A percentile compares a stretch with the other conserved stretches of the same genome.
Conservation (phyloP, 1,140 invertebrate species). For the Meteorus sp. region DNA sequence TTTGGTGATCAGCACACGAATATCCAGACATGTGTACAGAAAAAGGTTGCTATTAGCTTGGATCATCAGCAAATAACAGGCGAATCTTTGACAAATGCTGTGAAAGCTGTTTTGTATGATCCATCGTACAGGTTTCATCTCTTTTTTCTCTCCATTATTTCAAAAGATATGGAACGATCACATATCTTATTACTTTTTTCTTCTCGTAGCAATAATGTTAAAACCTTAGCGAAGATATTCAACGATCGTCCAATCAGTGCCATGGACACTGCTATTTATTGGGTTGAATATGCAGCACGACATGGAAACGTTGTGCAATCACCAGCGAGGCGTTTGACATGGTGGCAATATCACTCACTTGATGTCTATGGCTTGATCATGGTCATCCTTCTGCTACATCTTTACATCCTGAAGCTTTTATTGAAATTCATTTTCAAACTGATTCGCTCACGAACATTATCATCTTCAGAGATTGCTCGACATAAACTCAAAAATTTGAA, state of each 20-base stretch:
- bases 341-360: conserved; percentile 41
- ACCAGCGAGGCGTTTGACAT: conserved; percentile 34
- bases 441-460: not conserved
- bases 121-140: conserved; percentile 26
- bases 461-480: no score
- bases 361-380: conserved; percentile 36
- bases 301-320: conserved; percentile 45
- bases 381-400: not conserved
- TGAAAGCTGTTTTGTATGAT: conserved; percentile 31
- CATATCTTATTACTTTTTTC: not conserved
- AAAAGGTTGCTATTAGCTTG: conserved; percentile 26
- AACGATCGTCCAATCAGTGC: conserved; percentile 56
- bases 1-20: conserved; percentile 32
- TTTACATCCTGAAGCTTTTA: not conserved
- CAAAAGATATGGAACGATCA: not conserved
- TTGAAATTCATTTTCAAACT: not conserved
- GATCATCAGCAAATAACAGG: conserved; percentile 27
- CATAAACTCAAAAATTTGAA: no score
- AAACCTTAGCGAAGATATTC: conserved; percentile 30
- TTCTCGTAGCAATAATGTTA: conserved; percentile 27
- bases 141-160: not conserved
- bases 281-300: conserved; percentile 61
- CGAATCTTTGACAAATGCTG: conserved; percentile 23
- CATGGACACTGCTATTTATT: conserved; percentile 60
- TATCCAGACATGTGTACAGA: conserved; percentile 10